Evolutionary conservation across 2,888 invertebrate species (phyloP).

Genomic region (Eumerus sabulonum): DNA sequence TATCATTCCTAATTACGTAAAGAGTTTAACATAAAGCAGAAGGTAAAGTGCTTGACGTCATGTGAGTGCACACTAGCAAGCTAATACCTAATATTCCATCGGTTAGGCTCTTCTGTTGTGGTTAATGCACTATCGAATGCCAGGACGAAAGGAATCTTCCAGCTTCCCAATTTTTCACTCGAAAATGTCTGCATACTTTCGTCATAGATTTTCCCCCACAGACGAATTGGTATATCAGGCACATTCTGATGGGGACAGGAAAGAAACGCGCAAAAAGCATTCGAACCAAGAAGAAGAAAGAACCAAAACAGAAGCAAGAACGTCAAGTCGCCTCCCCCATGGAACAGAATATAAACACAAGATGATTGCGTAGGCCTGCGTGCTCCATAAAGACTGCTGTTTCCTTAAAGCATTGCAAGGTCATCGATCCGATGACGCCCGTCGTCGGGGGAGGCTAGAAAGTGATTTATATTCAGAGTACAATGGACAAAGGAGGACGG

Average conservation of each 20-base stretch:
- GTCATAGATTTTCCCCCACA: constrained; percentile 37
- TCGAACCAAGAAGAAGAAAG: background rate
- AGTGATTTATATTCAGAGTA: constrained; percentile 42
- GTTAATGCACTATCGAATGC: constrained; percentile 12
- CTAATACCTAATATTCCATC: no score
- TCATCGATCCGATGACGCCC: constrained; percentile 45
- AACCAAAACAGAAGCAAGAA: constrained; percentile 1
- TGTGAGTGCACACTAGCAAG: constrained; percentile 11
- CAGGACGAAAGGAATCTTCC: no score
- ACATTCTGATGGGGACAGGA: background rate
- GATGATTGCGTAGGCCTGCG: constrained; percentile 38
- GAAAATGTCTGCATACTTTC: constrained; percentile 46
- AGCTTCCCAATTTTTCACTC: constrained; percentile 1
- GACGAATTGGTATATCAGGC: background rate
- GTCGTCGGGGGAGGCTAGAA: constrained; percentile 20
- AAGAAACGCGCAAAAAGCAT: background rate
- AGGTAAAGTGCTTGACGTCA: constrained; percentile 57
- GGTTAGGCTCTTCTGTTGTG: background rate
- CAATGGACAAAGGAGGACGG: constrained; percentile 30
- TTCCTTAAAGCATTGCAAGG: constrained; percentile 35
- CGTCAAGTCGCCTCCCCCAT: constrained; percentile 14
- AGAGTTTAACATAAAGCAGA: constrained; percentile 47
- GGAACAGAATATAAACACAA: constrained; percentile 31
- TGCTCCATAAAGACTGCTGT: constrained; percentile 12
- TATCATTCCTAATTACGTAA: constrained; percentile 46